Conservation (phyloP, 2,797 vertebrate species). For the Pelobates cultripes region DNA sequence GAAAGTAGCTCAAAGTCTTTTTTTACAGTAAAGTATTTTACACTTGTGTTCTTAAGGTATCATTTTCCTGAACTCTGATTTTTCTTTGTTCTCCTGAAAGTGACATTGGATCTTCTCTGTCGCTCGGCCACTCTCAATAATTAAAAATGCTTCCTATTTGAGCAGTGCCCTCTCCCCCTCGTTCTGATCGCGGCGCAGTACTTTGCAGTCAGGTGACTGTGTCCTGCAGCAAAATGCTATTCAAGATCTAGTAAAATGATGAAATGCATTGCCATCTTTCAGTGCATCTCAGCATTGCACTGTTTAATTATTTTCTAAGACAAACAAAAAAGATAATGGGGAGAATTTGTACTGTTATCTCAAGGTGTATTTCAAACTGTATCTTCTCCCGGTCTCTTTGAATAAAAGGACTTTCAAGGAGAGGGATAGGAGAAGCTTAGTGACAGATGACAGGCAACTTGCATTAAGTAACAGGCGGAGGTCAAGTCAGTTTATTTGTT, state of each 20-base stretch:
- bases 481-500: constrained; percentile 78
- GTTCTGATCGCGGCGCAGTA: background rate
- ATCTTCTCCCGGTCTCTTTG: constrained; percentile 58
- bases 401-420: constrained; percentile 68
- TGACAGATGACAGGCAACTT: constrained; percentile 68
- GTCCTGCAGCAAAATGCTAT: background rate
- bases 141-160: background rate
- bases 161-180: background rate
- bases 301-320: constrained; percentile 32
- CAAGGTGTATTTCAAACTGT: constrained; percentile 57
- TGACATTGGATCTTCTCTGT: background rate
- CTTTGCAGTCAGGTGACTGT: background rate
- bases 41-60: too few species aligned
- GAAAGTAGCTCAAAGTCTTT: too few species aligned
- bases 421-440: constrained; percentile 65
- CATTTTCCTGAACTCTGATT: background rate
- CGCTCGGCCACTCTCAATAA: constrained; percentile 7
- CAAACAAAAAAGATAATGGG: constrained; percentile 55
- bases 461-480: constrained; percentile 74
- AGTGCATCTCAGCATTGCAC: constrained; percentile 62
- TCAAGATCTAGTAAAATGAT: background rate
- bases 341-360: constrained; percentile 59
- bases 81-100: background rate
- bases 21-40: too few species aligned
- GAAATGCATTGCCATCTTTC: constrained; percentile 65